These are phyloP conservation scores for Tolypeutes matacus DNA, from an alignment of 2,797 vertebrate genomes.

Conservation along the genomic window DNA sequence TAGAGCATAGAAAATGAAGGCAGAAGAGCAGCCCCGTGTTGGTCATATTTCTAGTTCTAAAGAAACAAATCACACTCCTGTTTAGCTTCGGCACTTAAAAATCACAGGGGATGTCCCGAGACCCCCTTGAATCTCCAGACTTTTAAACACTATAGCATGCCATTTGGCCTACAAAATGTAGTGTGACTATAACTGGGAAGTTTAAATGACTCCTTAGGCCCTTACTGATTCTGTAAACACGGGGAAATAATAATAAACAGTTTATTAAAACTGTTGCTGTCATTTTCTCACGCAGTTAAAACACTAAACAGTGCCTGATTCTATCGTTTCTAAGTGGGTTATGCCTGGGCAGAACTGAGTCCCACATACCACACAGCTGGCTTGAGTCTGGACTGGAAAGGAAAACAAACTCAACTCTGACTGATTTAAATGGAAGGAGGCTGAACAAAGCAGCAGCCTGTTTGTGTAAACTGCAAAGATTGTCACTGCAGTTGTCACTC, in stretches of 20 bases:
- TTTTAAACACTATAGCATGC: background rate
- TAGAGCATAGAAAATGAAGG: background rate
- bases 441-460: background rate
- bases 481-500: background rate
- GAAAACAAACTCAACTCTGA: background rate
- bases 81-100: background rate
- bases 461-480: background rate
- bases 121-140: background rate
- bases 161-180: background rate
- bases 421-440: background rate
- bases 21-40: background rate
- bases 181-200: background rate
- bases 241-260: background rate
- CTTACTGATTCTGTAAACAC: background rate
- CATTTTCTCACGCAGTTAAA: background rate
- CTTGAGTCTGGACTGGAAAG: no score
- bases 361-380: background rate
- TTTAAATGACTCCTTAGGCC: background rate
- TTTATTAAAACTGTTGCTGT: background rate
- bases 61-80: background rate
- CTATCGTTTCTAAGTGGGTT: rapidly evolving
- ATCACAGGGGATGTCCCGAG: background rate
- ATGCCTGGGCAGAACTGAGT: background rate
- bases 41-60: background rate
- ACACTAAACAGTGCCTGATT: background rate